phyloP scores from a whole-genome alignment of 2,113 vertebrate genomes.

The Sceloporus tristichus region DNA sequence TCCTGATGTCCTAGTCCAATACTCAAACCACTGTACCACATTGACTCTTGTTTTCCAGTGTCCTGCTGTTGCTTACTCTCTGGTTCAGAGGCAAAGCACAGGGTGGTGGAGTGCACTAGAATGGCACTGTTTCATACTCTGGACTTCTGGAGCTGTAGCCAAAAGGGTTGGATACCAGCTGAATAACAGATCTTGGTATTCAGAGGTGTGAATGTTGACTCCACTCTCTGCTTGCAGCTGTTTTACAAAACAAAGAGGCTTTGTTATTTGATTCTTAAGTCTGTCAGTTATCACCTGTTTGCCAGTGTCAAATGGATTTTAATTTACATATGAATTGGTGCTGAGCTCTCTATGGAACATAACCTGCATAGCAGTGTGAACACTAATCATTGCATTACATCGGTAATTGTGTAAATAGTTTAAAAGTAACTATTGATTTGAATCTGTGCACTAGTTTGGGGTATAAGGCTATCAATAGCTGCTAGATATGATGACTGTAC shows the following conservation, averaged over 20 bases:
- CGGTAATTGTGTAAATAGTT: neutral
- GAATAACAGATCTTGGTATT: slow-evolving; percentile 1
- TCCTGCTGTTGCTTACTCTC: neutral
- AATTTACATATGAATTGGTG: slow-evolving; percentile 5
- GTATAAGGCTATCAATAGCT: too few relatives aligned
- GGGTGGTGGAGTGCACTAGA: neutral
- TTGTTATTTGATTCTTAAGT: neutral
- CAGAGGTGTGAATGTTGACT: neutral
- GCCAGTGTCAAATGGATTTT: neutral
- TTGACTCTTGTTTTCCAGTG: neutral
- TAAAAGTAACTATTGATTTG: neutral
- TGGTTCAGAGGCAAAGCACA: neutral
- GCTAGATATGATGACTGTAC: too few relatives aligned
- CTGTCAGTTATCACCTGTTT: slow-evolving; percentile 9
- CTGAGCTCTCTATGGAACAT: neutral
- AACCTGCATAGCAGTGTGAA: neutral
- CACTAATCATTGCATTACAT: neutral
- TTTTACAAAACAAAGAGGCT: slow-evolving; percentile 24
- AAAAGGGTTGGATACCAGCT: neutral
- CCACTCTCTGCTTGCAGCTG: slow-evolving; percentile 2
- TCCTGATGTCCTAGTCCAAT: neutral
- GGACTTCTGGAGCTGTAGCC: neutral
- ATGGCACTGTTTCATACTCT: too few relatives aligned
- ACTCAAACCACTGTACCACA: too few relatives aligned
- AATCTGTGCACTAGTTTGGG: neutral